Conservation (phyloP, 2,113 vertebrate species). For the Chunga burmeisteri region DNA sequence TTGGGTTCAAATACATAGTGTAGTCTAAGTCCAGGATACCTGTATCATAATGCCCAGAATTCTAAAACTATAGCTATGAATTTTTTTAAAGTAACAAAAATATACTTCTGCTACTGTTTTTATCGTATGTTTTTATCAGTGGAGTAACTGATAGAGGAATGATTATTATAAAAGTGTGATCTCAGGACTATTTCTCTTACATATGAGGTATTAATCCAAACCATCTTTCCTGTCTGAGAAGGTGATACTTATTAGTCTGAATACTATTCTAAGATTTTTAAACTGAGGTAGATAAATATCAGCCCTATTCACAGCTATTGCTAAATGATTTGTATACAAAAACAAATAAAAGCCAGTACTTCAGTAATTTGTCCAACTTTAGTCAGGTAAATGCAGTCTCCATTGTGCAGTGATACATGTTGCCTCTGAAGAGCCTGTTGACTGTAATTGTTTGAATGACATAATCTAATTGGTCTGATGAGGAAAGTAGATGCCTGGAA, state of each 20-base stretch:
- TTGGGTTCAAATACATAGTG: neutral
- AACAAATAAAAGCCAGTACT: neutral
- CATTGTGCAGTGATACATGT: neutral
- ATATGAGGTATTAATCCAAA: neutral
- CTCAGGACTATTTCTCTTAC: neutral
- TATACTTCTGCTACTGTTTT: neutral
- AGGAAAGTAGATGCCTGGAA: neutral
- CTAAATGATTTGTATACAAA: neutral
- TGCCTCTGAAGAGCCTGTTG: neutral
- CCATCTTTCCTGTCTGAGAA: neutral
- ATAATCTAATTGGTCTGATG: neutral
- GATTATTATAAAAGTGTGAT: neutral
- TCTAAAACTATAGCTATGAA: neutral
- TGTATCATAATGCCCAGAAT: neutral
- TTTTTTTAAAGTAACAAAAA: neutral
- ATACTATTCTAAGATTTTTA: neutral
- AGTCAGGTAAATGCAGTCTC: neutral
- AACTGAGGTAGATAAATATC: neutral
- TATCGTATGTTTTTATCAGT: neutral
- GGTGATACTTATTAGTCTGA: neutral
- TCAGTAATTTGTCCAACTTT: neutral
- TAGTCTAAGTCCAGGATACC: neutral
- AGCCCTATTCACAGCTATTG: neutral
- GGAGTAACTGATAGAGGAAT: neutral
- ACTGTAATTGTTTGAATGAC: neutral